Base-by-base conservation (phyloP, 2,888 invertebrate species). In the Steinernema carpocapsae region DNA sequence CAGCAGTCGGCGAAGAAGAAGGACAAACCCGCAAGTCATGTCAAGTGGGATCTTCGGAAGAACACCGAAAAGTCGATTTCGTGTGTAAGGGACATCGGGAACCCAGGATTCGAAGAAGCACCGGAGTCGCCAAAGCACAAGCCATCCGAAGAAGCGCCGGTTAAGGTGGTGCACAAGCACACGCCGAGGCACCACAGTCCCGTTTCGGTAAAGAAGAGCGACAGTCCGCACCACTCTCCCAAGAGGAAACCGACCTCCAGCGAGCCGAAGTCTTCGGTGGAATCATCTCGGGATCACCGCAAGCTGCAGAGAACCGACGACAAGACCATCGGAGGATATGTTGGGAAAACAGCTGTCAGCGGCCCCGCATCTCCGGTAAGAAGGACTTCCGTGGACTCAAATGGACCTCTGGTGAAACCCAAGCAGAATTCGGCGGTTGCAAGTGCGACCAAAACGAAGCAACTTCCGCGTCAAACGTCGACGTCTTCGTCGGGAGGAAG, bases 41-140 rank as follows among this genome's bases (percentile, higher is more conserved):
- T 84, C 1, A 80, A 84, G 73, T 84, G 83, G 83, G 78, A 82
- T 42, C 73, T 82, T 17, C 77, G 81, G 72, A 78, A 80, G 14
- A 82, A 82, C 46, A 76, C 75, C 19, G 80, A 79, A 76, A 79
- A 80, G 77, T 22, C 64, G 76, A 29, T 32, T 26, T 64, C 64
- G 17, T 64, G 32, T 74, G 48, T 73, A 72, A 0, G 77, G 76
- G 4, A 76, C 72, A 26, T 77, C 75, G 17, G 71, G 64, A 14
- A 42, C 24, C 14, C 74, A 72, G 1, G 76, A 73, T 59, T 70
- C 42, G 46, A 76, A 52, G 76, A 75, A 14, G 56, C 56, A 0
- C 76, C 79, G n/a, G 79, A 79, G 52, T 77, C 79, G 0, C 79
- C 79, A 10, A 79, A 76, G 24, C 76, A 74, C 43, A 77, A 78